A percentile compares a stretch with the other conserved stretches of the same genome.
Conservation (phyloP, 2,888 invertebrate species). For the Hedya salicella region DNA sequence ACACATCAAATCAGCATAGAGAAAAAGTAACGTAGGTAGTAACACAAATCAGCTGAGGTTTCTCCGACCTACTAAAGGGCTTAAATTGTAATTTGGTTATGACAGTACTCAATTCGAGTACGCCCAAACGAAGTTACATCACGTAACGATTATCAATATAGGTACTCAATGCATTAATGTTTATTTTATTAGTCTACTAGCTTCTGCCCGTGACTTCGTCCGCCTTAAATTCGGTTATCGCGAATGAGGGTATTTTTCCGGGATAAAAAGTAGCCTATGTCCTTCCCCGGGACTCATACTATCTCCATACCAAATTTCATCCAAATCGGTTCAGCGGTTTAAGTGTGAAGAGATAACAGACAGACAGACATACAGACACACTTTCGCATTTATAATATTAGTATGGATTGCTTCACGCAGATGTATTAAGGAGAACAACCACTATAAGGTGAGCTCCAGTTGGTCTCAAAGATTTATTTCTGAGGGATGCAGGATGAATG, state of each 20-base stretch:
- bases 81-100: conserved; percentile 23
- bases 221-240: no score
- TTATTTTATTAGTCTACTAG: conserved; percentile 60
- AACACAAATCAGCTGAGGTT: conserved; percentile 15
- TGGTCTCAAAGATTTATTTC: neutral
- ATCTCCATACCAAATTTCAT: no score
- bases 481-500: neutral
- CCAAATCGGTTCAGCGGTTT: no score
- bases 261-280: no score
- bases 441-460: conserved; percentile 1
- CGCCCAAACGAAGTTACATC: conserved; percentile 33
- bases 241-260: no score
- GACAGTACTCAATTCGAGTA: conserved; percentile 11
- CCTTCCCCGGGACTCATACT: no score
- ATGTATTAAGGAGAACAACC: conserved; percentile 48
- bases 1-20: neutral
- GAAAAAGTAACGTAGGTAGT: conserved; percentile 17
- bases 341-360: no score
- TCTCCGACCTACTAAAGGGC: conserved; percentile 36
- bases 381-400: no score
- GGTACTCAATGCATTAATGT: conserved; percentile 50
- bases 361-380: no score
- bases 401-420: conserved; percentile 57
- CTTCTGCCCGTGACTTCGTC: no score
- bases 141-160: conserved; percentile 34